Evolutionary conservation across 2,113 vertebrate species (phyloP).

Genomic region (Sisor rabdophorus): DNA sequence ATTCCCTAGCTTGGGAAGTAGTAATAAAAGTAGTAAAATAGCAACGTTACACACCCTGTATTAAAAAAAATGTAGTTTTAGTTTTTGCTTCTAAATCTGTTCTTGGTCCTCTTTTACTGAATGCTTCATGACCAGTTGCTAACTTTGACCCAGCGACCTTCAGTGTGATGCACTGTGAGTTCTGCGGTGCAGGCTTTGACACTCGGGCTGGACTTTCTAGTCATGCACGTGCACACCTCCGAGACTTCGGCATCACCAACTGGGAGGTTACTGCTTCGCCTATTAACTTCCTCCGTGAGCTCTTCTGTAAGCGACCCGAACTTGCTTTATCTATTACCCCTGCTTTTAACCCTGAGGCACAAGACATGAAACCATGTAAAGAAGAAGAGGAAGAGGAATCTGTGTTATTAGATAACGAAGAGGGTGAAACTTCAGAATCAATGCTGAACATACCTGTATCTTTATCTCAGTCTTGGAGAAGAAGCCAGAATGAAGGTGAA

Average conservation of each 20-base stretch:
- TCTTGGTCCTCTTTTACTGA: conserved; percentile 16
- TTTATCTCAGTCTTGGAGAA: conserved; percentile 48
- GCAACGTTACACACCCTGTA: neutral
- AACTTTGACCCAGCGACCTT: conserved; percentile 94
- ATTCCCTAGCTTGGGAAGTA: too few relatives aligned
- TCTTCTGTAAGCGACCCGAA: conserved; percentile 84
- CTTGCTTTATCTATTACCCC: conserved; percentile 71
- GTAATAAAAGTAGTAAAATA: too few relatives aligned
- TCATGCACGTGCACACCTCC: conserved; percentile 88
- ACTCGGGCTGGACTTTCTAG: conserved; percentile 91
- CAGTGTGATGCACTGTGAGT: conserved; percentile 95
- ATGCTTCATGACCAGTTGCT: conserved; percentile 71
- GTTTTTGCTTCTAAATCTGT: conserved; percentile 15
- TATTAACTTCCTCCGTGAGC: conserved; percentile 88
- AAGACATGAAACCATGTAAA: conserved; percentile 52
- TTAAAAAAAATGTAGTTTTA: conserved; percentile 7
- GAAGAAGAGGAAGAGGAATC: conserved; percentile 52
- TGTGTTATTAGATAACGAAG: conserved; percentile 55
- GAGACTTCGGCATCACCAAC: conserved; percentile 95
- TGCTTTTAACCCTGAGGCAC: conserved; percentile 51
- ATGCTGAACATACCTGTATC: conserved; percentile 28
- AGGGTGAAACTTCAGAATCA: conserved; percentile 46
- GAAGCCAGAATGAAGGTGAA: conserved; percentile 43
- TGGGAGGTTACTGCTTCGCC: conserved; percentile 94
- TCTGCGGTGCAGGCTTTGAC: conserved; percentile 95